Conservation (phyloP, 2,797 vertebrate species). For the Girardinus metallicus region DNA sequence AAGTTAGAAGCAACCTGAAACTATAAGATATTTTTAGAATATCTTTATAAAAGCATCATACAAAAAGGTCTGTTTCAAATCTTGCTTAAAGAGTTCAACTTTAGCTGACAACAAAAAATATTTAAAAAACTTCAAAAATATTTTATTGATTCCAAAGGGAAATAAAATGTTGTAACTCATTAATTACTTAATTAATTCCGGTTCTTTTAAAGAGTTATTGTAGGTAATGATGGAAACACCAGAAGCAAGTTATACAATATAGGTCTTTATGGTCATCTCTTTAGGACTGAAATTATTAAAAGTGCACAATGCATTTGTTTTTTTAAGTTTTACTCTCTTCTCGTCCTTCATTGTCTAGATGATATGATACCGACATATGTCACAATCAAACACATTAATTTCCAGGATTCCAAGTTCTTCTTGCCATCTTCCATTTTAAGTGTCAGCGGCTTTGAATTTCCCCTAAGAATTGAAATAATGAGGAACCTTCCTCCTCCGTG, state of each 20-base stretch:
- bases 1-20: background rate
- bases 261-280: background rate
- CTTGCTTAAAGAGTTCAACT: background rate
- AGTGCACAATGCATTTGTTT: no score
- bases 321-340: no score
- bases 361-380: background rate
- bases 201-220: no score
- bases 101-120: background rate
- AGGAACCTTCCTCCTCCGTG: background rate
- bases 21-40: background rate
- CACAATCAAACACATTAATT: background rate
- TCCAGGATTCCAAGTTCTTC: background rate
- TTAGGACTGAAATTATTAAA: no score
- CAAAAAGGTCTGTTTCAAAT: background rate
- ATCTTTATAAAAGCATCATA: background rate
- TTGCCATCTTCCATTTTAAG: background rate
- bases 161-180: no score
- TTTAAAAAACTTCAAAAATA: no score
- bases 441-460: background rate
- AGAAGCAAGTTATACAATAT: no score
- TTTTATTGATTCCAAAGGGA: no score
- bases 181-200: no score
- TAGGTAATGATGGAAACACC: no score
- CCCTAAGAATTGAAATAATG: background rate
- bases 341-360: no score